phyloP scores from a whole-genome alignment of 2,797 vertebrate species.

The Protonibea diacanthus region DNA sequence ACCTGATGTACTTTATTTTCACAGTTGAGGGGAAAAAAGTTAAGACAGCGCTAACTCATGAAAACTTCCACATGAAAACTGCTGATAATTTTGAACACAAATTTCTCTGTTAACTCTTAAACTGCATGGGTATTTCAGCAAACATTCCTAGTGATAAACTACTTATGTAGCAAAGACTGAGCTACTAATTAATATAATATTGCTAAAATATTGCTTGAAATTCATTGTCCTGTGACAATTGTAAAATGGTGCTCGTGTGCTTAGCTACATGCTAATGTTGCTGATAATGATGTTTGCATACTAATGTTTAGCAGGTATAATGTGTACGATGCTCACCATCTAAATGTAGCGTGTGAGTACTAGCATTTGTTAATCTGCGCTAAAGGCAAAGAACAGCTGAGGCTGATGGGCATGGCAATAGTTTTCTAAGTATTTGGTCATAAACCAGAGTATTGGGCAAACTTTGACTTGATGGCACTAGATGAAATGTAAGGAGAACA shows the following conservation, averaged over 20 bases:
- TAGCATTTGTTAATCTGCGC: too few species aligned
- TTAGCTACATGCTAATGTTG: too few species aligned
- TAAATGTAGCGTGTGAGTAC: too few species aligned
- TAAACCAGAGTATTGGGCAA: too few species aligned
- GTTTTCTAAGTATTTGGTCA: too few species aligned
- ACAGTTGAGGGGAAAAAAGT: background rate
- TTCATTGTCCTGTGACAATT: too few species aligned
- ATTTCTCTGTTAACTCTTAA: background rate
- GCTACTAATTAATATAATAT: constrained; percentile 1
- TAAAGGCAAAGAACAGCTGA: too few species aligned
- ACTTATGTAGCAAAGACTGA: background rate
- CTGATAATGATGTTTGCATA: too few species aligned
- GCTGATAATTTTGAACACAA: background rate
- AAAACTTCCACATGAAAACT: background rate
- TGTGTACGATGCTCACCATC: too few species aligned
- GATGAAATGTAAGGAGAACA: background rate
- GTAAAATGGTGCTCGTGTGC: too few species aligned
- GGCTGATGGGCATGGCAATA: too few species aligned
- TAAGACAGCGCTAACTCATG: background rate
- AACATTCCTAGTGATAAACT: background rate
- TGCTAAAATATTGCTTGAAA: background rate
- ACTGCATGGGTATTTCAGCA: background rate
- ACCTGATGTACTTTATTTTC: constrained; percentile 1
- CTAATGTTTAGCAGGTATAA: too few species aligned
- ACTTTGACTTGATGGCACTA: background rate